Base-by-base conservation (phyloP, 2,888 invertebrate species). In the Parochlus steinenii region DNA sequence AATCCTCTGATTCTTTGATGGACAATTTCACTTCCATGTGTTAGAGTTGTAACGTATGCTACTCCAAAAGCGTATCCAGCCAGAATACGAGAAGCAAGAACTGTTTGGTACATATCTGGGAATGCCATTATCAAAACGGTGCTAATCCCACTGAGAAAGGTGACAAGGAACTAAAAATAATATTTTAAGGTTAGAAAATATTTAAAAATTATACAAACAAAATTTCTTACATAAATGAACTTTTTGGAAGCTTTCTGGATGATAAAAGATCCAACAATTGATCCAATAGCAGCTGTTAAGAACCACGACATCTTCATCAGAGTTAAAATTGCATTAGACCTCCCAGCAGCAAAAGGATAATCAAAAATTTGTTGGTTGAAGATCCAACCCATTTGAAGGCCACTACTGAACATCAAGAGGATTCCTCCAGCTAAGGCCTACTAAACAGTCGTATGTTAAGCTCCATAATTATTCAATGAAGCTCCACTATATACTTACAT, bases 11-110 rank as follows among this genome's bases (percentile, higher is more conserved):
- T 7, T 22, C 26, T 31, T 16, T 32, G 33, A 8, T 32, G 23
- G 7, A 39, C 29, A 4, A 42, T 28, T 40, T 42, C 42, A 22
- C 37, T 15, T 5, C 38, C 39, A 35, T 42, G 40, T 14, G 38
- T 38, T 5, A 39, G 10, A 5, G 30, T 20, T n/a, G 38, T 35
- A 10, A 38, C 10, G 16, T 38, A 36, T 22, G 29, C n/a, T 19
- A 42, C 16, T 5, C 40, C 42, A 33, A 39, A 20, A 11, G 33
- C 26, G 14, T 40, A 8, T 7, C 40, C 40, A 3, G 22, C 24
- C 17, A 42, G 8, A 14, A 39, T 33, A 35, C 39, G 8, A 5
- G 31, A 25, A 5, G 27, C 6, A 6, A 38, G 5, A 14, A 42
- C 19, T 8, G 19, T 26, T 11, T 28, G 14, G 12, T 31, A 20